Base-by-base conservation (phyloP, 1,140 invertebrate species). In the Zaprionus capensis region DNA sequence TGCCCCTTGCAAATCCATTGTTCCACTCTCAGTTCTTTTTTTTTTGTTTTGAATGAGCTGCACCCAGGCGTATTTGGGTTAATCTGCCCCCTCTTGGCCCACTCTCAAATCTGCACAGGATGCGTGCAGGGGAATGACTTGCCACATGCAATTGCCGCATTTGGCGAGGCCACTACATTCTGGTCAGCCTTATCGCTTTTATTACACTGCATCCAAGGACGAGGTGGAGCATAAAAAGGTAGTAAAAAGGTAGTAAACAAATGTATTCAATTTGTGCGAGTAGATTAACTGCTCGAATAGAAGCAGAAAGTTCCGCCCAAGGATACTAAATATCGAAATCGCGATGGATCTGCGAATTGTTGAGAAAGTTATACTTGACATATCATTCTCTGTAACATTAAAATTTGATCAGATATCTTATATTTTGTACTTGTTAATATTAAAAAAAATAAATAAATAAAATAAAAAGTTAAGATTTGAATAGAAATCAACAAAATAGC, bases 91-190 rank as follows among this genome's bases (percentile, higher is more conserved):
- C 57, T 63, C 36, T 38, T 38, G 12, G 28, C 6, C 66, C 38
- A 24, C 36, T 34, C 24, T 51, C 46, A 2, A 14, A 51, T 15
- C 28, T 34, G 44, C 67, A 51, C 71, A 68, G 71, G 71, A 73
- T 73, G 58, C 51, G 67, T 12, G 15, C 15, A 56, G 22, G 22
- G 44, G 71, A 87, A 87, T 81, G 61, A 66, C 75, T 71, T 62
- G 62, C 65, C 71, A 66, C 84, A 88, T 88, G 84, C 84, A 90
- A 88, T 72, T 79, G 66, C 57, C 71, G 66, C 84, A 84, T 88
- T 87, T 78, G 62, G n/a, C 38, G 46, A 38, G 59, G 68, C 2
- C 6, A 31, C 80, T 17, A 7, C 49, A 14, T 15, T 53, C n/a
- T 69, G 57, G 55, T 26, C 65, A 68, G 38, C 49, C 20, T 15